Evolutionary conservation across 2,113 vertebrate species (phyloP).

Genomic region (Apodemus sylvaticus): DNA sequence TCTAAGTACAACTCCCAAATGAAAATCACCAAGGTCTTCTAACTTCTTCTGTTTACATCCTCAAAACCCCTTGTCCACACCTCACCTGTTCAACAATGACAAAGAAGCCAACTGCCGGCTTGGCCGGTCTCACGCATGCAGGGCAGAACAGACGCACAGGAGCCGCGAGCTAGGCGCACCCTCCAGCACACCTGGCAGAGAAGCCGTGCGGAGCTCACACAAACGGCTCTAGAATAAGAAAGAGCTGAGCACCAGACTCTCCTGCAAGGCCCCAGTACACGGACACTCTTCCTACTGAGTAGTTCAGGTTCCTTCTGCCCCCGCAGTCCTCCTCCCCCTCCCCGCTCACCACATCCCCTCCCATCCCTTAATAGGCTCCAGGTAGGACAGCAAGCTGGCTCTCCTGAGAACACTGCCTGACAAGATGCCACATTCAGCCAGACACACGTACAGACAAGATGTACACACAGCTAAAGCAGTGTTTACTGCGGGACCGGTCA

Average conservation of each 20-base stretch:
- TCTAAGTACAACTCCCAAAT: conserved; percentile 22
- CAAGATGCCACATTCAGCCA: neutral
- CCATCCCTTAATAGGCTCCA: neutral
- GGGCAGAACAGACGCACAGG: neutral
- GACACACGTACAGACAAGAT: no score
- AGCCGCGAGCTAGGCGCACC: neutral
- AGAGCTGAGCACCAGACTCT: neutral
- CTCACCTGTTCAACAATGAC: conserved; percentile 41
- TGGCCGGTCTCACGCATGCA: neutral
- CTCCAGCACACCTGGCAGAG: neutral
- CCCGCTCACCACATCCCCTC: neutral
- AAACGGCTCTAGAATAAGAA: neutral
- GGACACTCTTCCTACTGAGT: neutral
- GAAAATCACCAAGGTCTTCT: neutral
- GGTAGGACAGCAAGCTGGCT: neutral
- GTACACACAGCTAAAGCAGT: neutral
- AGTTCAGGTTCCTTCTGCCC: neutral
- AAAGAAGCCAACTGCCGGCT: neutral
- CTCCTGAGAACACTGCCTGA: neutral
- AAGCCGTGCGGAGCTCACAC: neutral
- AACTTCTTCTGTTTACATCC: neutral
- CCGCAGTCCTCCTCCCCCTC: no score
- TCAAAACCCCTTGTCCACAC: neutral
- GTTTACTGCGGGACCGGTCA: neutral
- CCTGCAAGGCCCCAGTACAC: neutral